phyloP scores from a whole-genome alignment of 2,113 vertebrate species.

The Nannospalax galili region DNA sequence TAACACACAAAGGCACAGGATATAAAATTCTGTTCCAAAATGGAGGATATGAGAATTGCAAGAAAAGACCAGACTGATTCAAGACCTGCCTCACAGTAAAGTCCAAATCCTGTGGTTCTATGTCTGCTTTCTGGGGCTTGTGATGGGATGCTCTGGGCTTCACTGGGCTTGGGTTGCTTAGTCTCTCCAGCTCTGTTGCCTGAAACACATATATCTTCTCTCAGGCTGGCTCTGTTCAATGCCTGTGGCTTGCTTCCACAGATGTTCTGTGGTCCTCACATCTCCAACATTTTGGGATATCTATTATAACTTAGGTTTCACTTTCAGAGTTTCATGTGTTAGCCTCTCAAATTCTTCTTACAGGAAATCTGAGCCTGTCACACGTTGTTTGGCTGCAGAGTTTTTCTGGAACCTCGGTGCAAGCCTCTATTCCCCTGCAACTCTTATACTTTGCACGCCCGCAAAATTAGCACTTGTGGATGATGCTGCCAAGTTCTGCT shows the following conservation, averaged over 20 bases:
- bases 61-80: not conserved
- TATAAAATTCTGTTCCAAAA: not conserved
- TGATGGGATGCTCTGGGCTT: not conserved
- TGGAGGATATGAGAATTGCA: not conserved
- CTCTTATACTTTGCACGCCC: not conserved
- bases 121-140: not conserved
- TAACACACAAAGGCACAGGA: not conserved
- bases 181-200: not conserved
- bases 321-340: not conserved
- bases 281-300: not conserved
- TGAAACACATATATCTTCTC: not conserved
- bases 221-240: not conserved
- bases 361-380: not conserved
- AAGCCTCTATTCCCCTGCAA: too few species aligned
- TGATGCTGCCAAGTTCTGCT: not conserved
- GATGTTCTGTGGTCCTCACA: not conserved
- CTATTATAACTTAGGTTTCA: not conserved
- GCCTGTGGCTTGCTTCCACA: not conserved
- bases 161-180: not conserved
- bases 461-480: not conserved
- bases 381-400: not conserved
- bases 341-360: not conserved
- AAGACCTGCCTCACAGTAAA: too few species aligned
- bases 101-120: not conserved
- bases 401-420: not conserved